These are phyloP conservation scores for Psittacula cyanocephala DNA, from an alignment of 2,113 vertebrate species.

Conservation along the genomic window DNA sequence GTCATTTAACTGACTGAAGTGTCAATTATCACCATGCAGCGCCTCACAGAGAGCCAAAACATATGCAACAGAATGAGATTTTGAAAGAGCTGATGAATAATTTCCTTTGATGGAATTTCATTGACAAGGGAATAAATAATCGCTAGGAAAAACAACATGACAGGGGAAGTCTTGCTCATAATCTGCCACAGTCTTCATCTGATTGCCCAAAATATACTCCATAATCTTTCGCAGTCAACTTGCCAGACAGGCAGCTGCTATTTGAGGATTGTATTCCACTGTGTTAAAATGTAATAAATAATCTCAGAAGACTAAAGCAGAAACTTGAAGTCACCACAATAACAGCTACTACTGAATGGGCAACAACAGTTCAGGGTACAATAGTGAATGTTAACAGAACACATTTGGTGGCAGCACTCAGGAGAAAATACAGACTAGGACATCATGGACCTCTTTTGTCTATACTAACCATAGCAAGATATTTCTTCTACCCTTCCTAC, in stretches of 20 bases:
- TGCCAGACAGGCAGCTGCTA: neutral
- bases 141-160: neutral
- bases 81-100: neutral
- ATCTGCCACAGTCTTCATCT: neutral
- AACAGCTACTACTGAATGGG: neutral
- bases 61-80: neutral
- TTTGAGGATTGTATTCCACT: neutral
- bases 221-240: neutral
- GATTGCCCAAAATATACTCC: neutral
- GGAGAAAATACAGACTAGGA: neutral
- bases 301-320: neutral
- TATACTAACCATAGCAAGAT: neutral
- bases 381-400: neutral
- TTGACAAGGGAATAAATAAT: neutral
- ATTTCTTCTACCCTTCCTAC: neutral
- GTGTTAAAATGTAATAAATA: neutral
- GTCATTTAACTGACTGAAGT: neutral
- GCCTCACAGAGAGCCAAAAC: neutral
- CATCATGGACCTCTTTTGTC: neutral
- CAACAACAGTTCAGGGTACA: neutral
- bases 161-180: neutral
- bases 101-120: neutral
- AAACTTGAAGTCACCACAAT: neutral
- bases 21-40: neutral
- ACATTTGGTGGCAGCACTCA: neutral